Percentiles rank a stretch among this genome's conserved stretches.
Conservation (phyloP, 2,888 invertebrate species). For the Ischnus inquisitorius region DNA sequence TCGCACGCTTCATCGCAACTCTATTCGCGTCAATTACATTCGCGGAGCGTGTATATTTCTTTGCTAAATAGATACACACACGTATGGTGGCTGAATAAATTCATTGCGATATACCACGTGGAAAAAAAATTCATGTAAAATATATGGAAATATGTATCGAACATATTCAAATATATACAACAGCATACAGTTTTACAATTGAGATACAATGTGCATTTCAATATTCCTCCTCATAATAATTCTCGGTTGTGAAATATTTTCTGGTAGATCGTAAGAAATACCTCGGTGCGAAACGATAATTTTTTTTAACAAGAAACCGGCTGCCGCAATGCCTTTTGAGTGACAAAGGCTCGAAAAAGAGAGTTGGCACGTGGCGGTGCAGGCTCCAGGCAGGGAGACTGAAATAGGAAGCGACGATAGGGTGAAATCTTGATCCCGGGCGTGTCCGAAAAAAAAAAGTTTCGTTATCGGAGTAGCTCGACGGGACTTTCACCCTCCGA, state of each 20-base stretch:
- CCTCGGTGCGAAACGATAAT: conserved; percentile 42
- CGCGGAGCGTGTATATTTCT: conserved; percentile 55
- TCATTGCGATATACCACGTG: not conserved
- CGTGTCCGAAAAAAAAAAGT: conserved; percentile 59
- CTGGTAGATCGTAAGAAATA: conserved; percentile 44
- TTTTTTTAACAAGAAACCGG: conserved; percentile 12
- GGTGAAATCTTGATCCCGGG: conserved; percentile 79
- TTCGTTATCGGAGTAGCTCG: conserved; percentile 66
- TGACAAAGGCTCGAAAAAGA: conserved; percentile 65
- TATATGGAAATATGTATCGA: too few species aligned
- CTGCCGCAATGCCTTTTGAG: conserved; percentile 42
- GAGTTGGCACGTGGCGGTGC: conserved; percentile 67
- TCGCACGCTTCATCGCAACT: conserved; percentile 70
- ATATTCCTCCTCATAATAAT: too few species aligned
- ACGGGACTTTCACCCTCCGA: conserved; percentile 23
- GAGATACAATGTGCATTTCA: too few species aligned
- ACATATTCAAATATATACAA: not conserved
- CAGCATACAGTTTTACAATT: too few species aligned
- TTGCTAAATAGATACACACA: not conserved
- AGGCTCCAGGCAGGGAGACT: conserved; percentile 65
- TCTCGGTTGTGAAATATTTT: conserved; percentile 12
- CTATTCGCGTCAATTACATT: conserved; percentile 77
- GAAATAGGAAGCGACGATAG: conserved; percentile 81
- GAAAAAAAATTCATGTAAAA: not conserved
- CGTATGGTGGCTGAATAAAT: not conserved